Evolutionary conservation across 23 tunicate genomes (phyloP).

Genomic region (Ciona savignyi): DNA sequence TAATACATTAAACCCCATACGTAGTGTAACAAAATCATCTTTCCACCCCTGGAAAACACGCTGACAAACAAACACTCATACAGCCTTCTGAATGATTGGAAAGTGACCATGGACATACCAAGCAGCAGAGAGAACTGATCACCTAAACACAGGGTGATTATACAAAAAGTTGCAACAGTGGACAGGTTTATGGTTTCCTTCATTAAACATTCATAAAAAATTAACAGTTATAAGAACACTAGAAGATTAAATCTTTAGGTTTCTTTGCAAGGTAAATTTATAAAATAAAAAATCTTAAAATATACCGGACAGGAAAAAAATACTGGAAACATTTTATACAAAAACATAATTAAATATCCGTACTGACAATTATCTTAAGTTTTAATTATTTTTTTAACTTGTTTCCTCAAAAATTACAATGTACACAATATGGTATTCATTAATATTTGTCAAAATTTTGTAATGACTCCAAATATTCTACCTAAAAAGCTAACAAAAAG

Average conservation of each 20-base stretch:
- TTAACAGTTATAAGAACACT: background rate
- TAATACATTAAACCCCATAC: conserved; percentile 35
- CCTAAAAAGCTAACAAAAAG: no score
- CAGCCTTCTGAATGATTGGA: conserved; percentile 21
- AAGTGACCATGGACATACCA: conserved; percentile 7
- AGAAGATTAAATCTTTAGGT: background rate
- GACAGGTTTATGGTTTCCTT: background rate
- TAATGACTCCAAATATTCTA: no score
- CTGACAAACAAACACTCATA: conserved; percentile 46
- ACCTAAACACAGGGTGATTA: background rate
- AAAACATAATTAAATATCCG: no score
- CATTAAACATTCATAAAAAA: background rate
- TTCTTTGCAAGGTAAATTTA: no score
- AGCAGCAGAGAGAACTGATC: conserved; percentile 7
- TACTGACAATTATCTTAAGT: no score
- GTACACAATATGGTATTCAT: no score
- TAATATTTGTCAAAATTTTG: no score
- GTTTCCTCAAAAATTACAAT: no score
- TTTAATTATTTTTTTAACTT: no score
- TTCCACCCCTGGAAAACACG: conserved; percentile 23
- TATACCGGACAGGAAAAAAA: no score
- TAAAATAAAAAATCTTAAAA: no score
- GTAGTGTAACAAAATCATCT: conserved; percentile 17
- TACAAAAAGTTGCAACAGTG: background rate
- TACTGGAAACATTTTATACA: no score